Base-by-base conservation (phyloP, 2,113 vertebrate species). In the Corydoras sp. region DNA sequence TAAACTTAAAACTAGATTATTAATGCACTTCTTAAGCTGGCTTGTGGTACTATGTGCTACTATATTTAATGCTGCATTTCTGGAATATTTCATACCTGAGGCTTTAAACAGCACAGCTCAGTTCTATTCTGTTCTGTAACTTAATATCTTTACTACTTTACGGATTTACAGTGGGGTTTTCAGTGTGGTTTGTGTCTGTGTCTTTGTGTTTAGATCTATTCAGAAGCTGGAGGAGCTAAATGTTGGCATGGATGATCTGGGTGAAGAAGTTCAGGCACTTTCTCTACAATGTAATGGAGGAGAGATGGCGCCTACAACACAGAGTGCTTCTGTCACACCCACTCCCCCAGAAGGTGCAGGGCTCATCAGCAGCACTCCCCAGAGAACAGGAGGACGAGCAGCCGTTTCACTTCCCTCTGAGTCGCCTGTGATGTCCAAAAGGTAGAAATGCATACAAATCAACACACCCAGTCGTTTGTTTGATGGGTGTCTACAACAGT, bases 191-290 rank as follows among this genome's bases (percentile, higher is more conserved):
- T 58, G 2, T 43, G 1, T 66, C 31, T 58, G 2, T 43, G 1
- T 66, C 5, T 76, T 29, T 70, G 50, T 77, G 63, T 65, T 9
- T 82, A 99, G 97, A 80, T 99, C 97, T 72, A 98, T 99, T 80
- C 96, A 96, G 82, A 98, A 98, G 78, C 89, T 99, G 75, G 97
- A 97, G 74, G 96, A 99, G 82, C 88, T 99, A 79, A 99, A 98
- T 50, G 92, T 99, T 80, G 95, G 96, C 66, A 98, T 98, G 91
- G 97, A 99, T 77, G 89, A 78, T 73, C 84, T 96, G 68, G 94
- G 91, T 70, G 95, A 91, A 14, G 95, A 97, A 35, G 92, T 96
- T 0, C 90, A 93, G 31, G 77, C 86, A n/a, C 87, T 94, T 70
- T 86, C 76, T 67, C 92, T 94, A 80, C 94, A 94, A 48, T 97